Percentiles rank a stretch among this genome's conserved stretches.
These are phyloP conservation scores for Leucosticte australis DNA, from an alignment of 2,113 vertebrate genomes.

Conservation along the genomic window DNA sequence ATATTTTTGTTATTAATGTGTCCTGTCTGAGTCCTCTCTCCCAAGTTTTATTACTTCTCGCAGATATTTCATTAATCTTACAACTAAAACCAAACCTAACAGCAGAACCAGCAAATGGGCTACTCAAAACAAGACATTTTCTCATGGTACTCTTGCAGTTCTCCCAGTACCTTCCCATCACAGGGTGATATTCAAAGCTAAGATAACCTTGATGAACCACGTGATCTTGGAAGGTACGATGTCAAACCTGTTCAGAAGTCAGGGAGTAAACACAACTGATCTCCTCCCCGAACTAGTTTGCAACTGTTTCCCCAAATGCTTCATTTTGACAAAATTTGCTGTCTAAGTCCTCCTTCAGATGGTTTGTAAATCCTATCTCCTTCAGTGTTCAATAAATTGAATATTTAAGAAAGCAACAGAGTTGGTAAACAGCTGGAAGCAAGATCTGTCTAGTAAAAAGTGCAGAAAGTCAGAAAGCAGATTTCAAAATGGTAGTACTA, in stretches of 20 bases:
- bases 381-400: neutral
- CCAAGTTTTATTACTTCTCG: neutral
- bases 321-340: neutral
- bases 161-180: neutral
- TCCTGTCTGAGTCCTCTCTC: neutral
- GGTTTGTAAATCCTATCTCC: neutral
- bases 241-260: neutral
- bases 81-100: neutral
- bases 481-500: neutral
- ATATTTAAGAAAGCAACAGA: neutral
- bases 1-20: neutral
- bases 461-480: neutral
- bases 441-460: neutral
- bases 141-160: neutral
- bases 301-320: neutral
- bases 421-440: neutral
- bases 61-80: neutral
- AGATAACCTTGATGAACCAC: neutral
- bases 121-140: neutral
- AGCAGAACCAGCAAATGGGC: neutral
- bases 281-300: neutral
- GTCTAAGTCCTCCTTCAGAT: neutral
- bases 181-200: neutral
- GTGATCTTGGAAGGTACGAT: neutral
- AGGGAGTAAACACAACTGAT: neutral